Base-by-base conservation (phyloP, 2,797 vertebrate genomes). In the Crocodylus rhombifer region DNA sequence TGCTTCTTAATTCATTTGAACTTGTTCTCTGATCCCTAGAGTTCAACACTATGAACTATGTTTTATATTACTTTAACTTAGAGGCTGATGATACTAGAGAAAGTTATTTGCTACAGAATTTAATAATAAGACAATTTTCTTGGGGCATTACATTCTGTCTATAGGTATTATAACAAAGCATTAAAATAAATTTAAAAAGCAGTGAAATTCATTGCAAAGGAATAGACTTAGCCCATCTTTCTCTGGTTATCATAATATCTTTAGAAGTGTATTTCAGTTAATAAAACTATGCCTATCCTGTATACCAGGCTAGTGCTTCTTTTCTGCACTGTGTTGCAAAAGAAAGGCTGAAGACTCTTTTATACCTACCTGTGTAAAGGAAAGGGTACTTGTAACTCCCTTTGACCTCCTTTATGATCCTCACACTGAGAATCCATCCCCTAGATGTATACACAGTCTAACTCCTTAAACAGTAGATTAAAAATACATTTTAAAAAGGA, bases 121-220 rank as follows among this genome's bases (percentile, higher is more conserved):
- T 60, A 84, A 18, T 2, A 78, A 5, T 23, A 75, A 7, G 7
- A 0, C 79, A 2, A 30, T 55, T 92, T 88, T 67, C 25, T 81
- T 84, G 21, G 3, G 2, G 56, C 2, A 42, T 63, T 55, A 86
- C 81, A 73, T 84, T 71, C 13, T 82, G 3, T 2, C 9, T 26
- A 57, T 57, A 2, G 1, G 1, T 65, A 26, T 60, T 56, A 58
- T 6, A 2, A 16, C 65, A 36, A 69, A 63, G 2, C 1, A 58
- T 20, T 21, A 84, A 80, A 90, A 69, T 16, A 62, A 61, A 23
- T 23, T 56, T 10, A 17, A 77, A 42, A 16, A 67, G 33, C 67
- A 71, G 4, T 36, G 13, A 42, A 71, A 71, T 71, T 14, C 3
- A 71, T 71, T 71, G 13, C 33, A 42, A 14, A 42, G 6, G 13